Base-by-base conservation (phyloP, 2,888 invertebrate genomes). In the Ornithoptera alexandrae region DNA sequence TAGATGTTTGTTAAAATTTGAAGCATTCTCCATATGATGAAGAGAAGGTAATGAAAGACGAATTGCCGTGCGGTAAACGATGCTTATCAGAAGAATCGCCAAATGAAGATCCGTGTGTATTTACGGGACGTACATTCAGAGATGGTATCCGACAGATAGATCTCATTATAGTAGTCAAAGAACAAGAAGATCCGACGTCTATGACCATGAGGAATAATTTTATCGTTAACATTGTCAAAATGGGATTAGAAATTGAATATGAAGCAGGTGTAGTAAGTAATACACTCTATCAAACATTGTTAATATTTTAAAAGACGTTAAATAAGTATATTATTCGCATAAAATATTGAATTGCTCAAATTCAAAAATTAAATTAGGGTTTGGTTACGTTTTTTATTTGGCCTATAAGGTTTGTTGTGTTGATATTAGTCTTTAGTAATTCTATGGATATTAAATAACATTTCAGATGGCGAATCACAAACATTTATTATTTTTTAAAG, bases 61-160 rank as follows among this genome's bases (percentile, higher is more conserved):
- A 39, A 39, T 39, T 10, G 39, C 39, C 50, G 18, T 15, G 17
- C 50, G 17, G 17, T 50, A 18, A 50, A 50, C 17, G 15, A 50
- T 50, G 17, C 15, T 15, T 50, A 17, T 18, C 50, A 50, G 17
- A 50, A 17, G 50, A 50, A 50, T 10, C 39, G 8, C 8, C 8
- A 39, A 39, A 39, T 39, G 39, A 57, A 20, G 5, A 20, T 2
- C 10, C 6, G 6, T 7, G 20, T 20, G 8, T 20, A n/a, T 57
- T 57, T 20, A 57, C 20, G 56, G 18, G n/a, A 20, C 68, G 68
- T 15, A 68, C 68, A 50, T 68, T 68, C 46, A 68, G 68, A 22
- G 68, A 68, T 36, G 63, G 68, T 24, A 17, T 68, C 10, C 57
- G 68, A n/a, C 62, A 57, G 50, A 68, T 68, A 8, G 68, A 68